Evolutionary conservation across 2,113 vertebrate genomes (phyloP), one percentile per base, ranked within the genome.

Genomic region (Amphiprion percula): DNA sequence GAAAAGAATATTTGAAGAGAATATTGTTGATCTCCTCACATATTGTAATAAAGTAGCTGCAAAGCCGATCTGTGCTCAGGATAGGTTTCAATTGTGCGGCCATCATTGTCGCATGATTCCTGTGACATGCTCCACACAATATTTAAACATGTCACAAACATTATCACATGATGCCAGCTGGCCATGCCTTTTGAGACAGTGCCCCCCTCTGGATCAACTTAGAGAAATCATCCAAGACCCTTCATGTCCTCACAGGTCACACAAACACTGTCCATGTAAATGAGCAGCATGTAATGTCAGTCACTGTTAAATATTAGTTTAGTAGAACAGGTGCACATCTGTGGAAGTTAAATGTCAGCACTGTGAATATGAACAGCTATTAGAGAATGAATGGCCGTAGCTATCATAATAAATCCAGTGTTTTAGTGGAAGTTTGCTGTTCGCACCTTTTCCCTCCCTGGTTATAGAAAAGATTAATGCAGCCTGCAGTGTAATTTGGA

Each of bases 151-250:
- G 23, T 55, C 5, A 55, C 16, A 64, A 58, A 16, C 19, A 39
- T 8, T 4, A 59, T 37, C 24, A 53, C 39, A 54, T 1, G 28
- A 1, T 26, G 19, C 6, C 52, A 24, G 24, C 41, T 61, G 75
- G 1, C 19, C 26, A 7, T 84, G 70, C 24, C 80, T 81, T 84
- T 90, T 74, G 79, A 85, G 72, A 91, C 80, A 91, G 77, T 71
- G 91, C 79, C 92, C 80, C 89, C 89, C 71, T 79, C 83, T 93
- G 93, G 93, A 85, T 17, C 28, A 49, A 19, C 4, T 9, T 0
- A 4, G 54, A 81, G 65, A 65, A 61, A 68, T 24, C 76, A 54
- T 11, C 55, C 14, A 64, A 67, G 37, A 5, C 62, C 30, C 55
- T 62, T 52, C 9, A 50, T 23, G 24, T 68, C 41, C 26, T 21